phyloP scores from a whole-genome alignment of 2,797 vertebrate genomes.

The Linurgus olivaceus region DNA sequence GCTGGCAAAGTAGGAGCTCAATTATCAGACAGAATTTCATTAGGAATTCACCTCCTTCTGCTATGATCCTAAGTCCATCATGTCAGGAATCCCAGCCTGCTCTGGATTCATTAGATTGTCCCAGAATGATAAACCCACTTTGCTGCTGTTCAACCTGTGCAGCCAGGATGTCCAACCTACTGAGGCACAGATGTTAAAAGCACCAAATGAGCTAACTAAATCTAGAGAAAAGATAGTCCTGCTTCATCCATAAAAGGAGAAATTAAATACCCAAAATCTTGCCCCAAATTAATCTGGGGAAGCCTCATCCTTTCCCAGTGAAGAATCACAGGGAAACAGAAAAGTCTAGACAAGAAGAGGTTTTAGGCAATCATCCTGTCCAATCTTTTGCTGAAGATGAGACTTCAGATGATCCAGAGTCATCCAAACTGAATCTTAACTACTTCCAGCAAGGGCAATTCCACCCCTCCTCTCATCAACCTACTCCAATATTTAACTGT shows the following conservation, averaged over 20 bases:
- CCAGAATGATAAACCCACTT: neutral
- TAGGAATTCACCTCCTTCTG: neutral
- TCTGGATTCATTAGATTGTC: neutral
- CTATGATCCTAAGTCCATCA: neutral
- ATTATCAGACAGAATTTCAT: neutral
- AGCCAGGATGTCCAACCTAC: neutral
- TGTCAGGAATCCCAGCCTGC: neutral
- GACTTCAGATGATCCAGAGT: neutral
- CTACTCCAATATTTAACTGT: neutral
- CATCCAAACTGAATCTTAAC: neutral
- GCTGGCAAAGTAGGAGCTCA: neutral
- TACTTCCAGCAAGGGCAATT: neutral
- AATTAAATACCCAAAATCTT: neutral
- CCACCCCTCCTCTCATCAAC: neutral
- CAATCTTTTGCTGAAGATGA: neutral
- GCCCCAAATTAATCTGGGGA: neutral
- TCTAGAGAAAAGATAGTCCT: neutral
- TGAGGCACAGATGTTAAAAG: neutral
- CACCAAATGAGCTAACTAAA: neutral
- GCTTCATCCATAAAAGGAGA: neutral
- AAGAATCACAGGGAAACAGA: neutral
- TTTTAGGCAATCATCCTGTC: neutral
- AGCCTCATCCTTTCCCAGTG: neutral
- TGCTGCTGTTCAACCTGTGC: neutral
- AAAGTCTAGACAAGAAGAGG: neutral